Evolutionary conservation across 2,888 invertebrate species (phyloP), one percentile per base, ranked within the genome.

Genomic region (Chrysina gloriosa): DNA sequence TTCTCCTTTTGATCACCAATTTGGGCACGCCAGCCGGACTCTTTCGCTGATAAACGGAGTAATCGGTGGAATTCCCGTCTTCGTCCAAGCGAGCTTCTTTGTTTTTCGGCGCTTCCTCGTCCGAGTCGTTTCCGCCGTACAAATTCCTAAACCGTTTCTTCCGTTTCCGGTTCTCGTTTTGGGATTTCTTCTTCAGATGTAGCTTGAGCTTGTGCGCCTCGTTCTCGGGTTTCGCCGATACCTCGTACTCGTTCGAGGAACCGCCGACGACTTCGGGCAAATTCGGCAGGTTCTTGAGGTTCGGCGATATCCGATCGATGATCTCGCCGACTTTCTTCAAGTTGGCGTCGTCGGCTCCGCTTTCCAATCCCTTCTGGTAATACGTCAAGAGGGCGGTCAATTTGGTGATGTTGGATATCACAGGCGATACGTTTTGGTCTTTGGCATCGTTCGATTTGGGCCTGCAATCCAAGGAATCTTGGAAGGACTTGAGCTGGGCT

Each of bases 41-140:
- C 42, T 71, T 72, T 36, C 72, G 67, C 45, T 71, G 72, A 42
- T 70, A 70, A 2, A 74, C 72, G 14, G 74, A 74, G 52, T 74
- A 74, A 58, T 36, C 65, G 36, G 42, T 58, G 1, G 16, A 11
- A 29, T 7, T n/a, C 1, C 7, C 19, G 31, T 56, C 39, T 2
- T 27, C 58, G 14, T 36, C 34, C 14, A 29, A 3, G 39, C 69
- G 42, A 2, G 58, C 14, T 3, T 61, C 42, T 29, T 61, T 61
- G 7, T 14, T 2, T 42, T 61, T 61, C 0, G 58, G 58, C 3
- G 6, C 9, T n/a, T 69, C 69, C 7, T 69, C 69, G 14, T 69
- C 72, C 3, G 69, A 56, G n/a, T 74, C 74, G 9, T 71, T 69
- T n/a, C 68, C 73, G 7, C 69, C 68, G 39, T 74, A 71, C 7